Evolutionary conservation across 2,797 vertebrate genomes (phyloP).

Genomic region (Darevskia mixta): DNA sequence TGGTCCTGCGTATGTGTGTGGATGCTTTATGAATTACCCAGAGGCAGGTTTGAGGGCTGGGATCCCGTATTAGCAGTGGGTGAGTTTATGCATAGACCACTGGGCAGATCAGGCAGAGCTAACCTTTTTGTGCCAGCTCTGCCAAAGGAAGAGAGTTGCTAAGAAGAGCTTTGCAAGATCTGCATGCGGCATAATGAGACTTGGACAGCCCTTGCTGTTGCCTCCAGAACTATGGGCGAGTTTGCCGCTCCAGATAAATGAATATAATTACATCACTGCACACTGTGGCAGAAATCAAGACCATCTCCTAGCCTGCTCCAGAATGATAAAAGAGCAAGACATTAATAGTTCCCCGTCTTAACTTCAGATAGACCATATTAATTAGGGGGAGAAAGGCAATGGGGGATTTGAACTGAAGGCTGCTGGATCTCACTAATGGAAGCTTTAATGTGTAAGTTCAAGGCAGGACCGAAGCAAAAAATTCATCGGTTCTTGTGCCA

Average conservation of each 20-base stretch:
- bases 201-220: conserved; percentile 28
- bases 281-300: not conserved
- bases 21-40: not conserved
- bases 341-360: conserved; percentile 4
- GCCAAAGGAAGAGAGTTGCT: conserved; percentile 54
- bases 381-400: conserved; percentile 23
- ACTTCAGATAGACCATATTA: conserved; percentile 5
- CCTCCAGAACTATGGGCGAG: conserved; percentile 26
- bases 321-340: conserved; percentile 16
- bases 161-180: conserved; percentile 54
- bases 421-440: fast-evolving
- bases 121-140: conserved; percentile 40
- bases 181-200: conserved; percentile 35
- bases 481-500: not conserved
- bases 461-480: not conserved
- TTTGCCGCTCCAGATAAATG: conserved; percentile 52
- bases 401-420: not conserved
- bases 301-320: conserved; percentile 31
- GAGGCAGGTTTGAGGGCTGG: not conserved
- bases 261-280: not conserved
- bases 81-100: not conserved
- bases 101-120: not conserved
- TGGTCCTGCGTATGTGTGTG: not conserved
- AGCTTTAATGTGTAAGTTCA: not conserved
- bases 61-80: not conserved